These are phyloP conservation scores for Catharus bicknelli DNA, from an alignment of 2,113 vertebrate genomes.

Conservation along the genomic window DNA sequence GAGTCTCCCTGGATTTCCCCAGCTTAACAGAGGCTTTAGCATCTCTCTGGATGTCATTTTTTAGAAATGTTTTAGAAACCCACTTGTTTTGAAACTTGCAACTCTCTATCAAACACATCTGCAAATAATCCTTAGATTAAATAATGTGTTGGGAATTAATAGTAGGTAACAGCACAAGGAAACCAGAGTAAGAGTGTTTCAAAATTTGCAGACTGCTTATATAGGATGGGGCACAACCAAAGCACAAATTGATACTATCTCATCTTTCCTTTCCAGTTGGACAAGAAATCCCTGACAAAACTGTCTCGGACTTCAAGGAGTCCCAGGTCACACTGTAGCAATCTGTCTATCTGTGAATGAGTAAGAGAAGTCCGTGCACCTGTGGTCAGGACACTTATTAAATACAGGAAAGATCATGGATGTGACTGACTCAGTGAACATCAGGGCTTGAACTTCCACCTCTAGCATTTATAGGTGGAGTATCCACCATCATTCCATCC, in stretches of 20 bases:
- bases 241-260: conserved; percentile 13
- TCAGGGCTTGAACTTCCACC: not conserved
- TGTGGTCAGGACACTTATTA: not conserved
- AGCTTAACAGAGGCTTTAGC: not conserved
- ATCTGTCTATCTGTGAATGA: conserved; percentile 2
- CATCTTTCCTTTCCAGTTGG: conserved; percentile 1
- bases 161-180: not conserved
- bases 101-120: not conserved
- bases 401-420: not conserved
- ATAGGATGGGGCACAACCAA: not conserved
- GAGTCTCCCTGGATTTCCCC: not conserved
- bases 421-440: not conserved
- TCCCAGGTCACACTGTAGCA: not conserved
- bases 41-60: not conserved
- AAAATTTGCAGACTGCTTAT: not conserved
- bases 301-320: not conserved
- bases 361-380: not conserved
- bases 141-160: not conserved
- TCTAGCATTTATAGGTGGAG: not conserved
- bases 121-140: not conserved
- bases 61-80: not conserved
- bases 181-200: not conserved
- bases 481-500: not conserved
- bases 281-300: conserved; percentile 43
- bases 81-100: not conserved